Evolutionary conservation across 2,113 vertebrate species (phyloP), one percentile per base, ranked within the genome.

Genomic region (Elachura formosa): DNA sequence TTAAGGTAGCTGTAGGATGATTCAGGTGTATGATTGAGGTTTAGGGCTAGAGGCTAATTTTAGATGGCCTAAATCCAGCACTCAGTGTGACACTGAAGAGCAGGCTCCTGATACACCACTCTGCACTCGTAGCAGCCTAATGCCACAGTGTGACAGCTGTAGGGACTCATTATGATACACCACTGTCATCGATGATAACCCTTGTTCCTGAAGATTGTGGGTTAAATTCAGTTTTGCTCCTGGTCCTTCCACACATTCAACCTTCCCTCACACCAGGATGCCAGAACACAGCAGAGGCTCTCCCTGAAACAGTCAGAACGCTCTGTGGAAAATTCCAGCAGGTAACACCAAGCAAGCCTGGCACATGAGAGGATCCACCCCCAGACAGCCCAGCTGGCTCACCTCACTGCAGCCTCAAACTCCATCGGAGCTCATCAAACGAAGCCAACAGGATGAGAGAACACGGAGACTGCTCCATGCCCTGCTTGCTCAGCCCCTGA

Each of bases 51-150:
- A 45, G 52, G 34, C 55, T 84, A 92, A 77, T 88, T 94, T 94
- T 80, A 95, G 72, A 93, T 80, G 78, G 71, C 59, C 88, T 95
- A 88, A 66, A 93, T 92, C 48, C 77, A 69, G 51, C 28, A n/a
- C 28, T 72, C 21, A 8, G 28, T n/a, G 43, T 52, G 34, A 45
- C 31, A 62, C 36, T 9, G 55, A 88, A 19, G n/a, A 76, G 25
- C 2, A 59, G 45, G 68, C 11, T 83, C n/a, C 59, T 33, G 40
- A 51, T 18, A 45, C 13, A 51, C 49, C 0, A 0, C 38, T 74
- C 54, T 41, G 38, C 6, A 3, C 33, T 21, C 22, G 25, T 1
- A 66, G 63, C 1, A 0, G 52, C 4, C 59, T n/a, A 56, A 48
- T 64, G 41, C 62, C 66, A 40, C 36, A 28, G 41, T 8, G 25